Conservation (phyloP, 2,888 invertebrate genomes). For the Desoria tigrina region DNA sequence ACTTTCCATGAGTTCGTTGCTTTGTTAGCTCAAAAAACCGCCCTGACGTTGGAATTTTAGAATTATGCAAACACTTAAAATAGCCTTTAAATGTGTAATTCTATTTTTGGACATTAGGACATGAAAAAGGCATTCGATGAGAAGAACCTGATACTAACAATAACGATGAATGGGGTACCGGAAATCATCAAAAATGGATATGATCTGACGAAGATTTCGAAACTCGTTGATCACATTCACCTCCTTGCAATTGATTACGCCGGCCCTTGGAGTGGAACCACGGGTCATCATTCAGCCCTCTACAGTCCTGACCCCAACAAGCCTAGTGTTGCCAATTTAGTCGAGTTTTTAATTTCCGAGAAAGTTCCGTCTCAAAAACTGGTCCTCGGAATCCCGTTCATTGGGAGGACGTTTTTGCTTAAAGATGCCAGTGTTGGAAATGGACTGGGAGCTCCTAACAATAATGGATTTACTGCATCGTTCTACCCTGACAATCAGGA, state of each 20-base stretch:
- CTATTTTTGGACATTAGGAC: neutral
- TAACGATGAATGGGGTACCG: neutral
- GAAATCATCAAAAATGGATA: neutral
- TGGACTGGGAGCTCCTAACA: slow-evolving; percentile 18
- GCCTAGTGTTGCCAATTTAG: slow-evolving; percentile 1
- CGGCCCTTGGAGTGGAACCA: neutral
- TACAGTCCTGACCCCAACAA: neutral
- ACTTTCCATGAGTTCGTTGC: too few species aligned
- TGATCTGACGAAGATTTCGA: neutral
- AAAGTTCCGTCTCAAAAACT: slow-evolving; percentile 22
- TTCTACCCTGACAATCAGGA: neutral
- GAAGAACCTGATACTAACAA: neutral
- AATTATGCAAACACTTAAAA: too few species aligned
- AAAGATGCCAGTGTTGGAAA: neutral
- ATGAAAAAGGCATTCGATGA: neutral
- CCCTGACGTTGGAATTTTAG: too few species aligned
- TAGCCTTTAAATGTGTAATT: too few species aligned
- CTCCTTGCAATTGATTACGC: neutral
- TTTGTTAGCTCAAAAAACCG: too few species aligned
- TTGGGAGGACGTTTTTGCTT: slow-evolving; percentile 25
- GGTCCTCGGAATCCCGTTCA: slow-evolving; percentile 27
- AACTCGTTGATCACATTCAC: neutral
- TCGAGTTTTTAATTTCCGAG: slow-evolving; percentile 19
- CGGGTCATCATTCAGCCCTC: slow-evolving; percentile 26
- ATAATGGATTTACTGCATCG: neutral